A percentile compares a stretch with the other conserved stretches of the same genome.
Evolutionary conservation across 2,113 vertebrate species (phyloP).

Genomic region (Istiophorus platypterus): DNA sequence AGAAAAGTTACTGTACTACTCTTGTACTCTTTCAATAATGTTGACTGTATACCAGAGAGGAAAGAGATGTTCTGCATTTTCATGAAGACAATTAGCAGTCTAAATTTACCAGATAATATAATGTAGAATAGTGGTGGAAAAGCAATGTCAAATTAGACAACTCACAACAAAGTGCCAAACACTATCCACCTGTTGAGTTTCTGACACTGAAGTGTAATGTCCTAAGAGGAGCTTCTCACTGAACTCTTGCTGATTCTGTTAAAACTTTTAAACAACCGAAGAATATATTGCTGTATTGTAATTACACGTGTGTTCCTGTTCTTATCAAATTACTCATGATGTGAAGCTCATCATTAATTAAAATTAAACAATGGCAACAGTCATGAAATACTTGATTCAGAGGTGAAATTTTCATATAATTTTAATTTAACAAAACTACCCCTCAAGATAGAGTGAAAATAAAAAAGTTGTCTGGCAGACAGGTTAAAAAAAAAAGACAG

Average conservation of each 20-base stretch:
- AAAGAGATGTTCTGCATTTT: not conserved
- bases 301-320: not conserved
- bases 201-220: not conserved
- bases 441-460: not conserved
- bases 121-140: conserved; percentile 2
- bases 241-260: not conserved
- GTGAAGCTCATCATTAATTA: not conserved
- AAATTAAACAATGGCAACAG: not conserved
- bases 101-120: not conserved
- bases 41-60: conserved; percentile 27
- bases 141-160: not conserved
- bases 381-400: not conserved
- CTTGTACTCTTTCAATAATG: too few relatives aligned
- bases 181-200: not conserved
- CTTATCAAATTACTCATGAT: not conserved
- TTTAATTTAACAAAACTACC: not conserved
- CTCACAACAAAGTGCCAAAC: not conserved
- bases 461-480: not conserved
- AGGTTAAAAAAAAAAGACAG: not conserved
- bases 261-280: not conserved
- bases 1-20: not conserved
- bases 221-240: not conserved
- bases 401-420: not conserved
- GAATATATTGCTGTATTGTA: not conserved
- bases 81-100: not conserved